Evolutionary conservation across 2,888 invertebrate genomes (phyloP), one percentile per base, ranked within the genome.

Genomic region (Folsomia candida): DNA sequence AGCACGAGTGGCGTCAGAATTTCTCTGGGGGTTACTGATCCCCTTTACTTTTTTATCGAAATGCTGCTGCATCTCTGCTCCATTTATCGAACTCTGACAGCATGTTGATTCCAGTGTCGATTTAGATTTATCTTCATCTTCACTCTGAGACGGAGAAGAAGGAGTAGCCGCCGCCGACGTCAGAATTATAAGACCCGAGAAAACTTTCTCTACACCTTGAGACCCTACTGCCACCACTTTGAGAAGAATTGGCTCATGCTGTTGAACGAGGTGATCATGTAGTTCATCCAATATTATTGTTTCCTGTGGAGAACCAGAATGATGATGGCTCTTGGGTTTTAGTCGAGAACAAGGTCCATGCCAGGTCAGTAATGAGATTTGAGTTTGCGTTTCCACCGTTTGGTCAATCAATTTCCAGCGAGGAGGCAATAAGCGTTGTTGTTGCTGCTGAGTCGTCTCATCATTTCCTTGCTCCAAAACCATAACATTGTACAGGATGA

Each of bases 401-500:
- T 74, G 74, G 69, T 74, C 74, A 74, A 74, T 71, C 71, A 74
- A 74, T 71, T 74, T 69, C 74, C 71, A 71, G 67, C 66, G 25
- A 6, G 66, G 70, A 70, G 65, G 67, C 67, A 67, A 67, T 22
- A 37, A 37, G 37, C 14, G 14, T 4, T 4, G 57, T 14, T 47
- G 47, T 47, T 47, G 47, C 14, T 47, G 14, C 47, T 47, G 9
- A 11, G n/a, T n/a, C n/a, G n/a, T n/a, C n/a, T n/a, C n/a, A n/a
- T n/a, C n/a, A n/a, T n/a, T n/a, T 22, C 26, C 26, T 60, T 6
- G 26, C 9, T 4, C 9, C 60, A 9, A 47, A 2, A 64, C 20
- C 3, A 64, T 29, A 2, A 64, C 51, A 9, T n/a, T 61, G 25
- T 64, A 64, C 3, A 64, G 2, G 1, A 64, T 64, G 3, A 25